Base-by-base conservation (phyloP, 2,113 vertebrate species). In the Furnarius figulus region DNA sequence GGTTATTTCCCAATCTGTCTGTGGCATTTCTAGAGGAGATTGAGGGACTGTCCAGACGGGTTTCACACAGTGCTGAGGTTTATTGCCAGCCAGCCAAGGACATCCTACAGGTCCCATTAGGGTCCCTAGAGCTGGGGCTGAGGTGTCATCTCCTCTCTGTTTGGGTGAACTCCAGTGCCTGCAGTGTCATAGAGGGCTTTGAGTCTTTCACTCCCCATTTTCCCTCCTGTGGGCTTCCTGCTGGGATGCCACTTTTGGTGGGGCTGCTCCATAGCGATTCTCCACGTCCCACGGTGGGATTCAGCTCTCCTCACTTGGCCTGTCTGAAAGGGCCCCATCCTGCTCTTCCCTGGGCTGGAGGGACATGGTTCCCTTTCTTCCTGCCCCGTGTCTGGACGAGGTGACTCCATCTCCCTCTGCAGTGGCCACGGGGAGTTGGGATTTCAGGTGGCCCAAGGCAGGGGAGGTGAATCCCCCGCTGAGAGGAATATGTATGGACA, bases 401-500 rank as follows among this genome's bases (percentile, higher is more conserved):
- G 72, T 4, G 9, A 9, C 61, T 89, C n/a, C 40, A 68, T 50
- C 67, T 79, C 39, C n/a, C 58, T 68, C 55, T 59, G 52, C 55
- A 5, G 3, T 8, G 91, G 16, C 87, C 14, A 55, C 75, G 68
- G 83, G 52, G 86, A 58, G 47, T 30, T 74, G 44, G 76, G 75
- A 78, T 74, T 95, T 93, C 95, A 81, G 94, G 89, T 89, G 87
- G 94, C 76, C 92, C 65, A 95, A 96, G 95, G 93, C 91, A 72
- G 86, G 93, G 95, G 65, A 95, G 95, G 89, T 92, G 95, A 95
- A 96, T 95, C 96, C 96, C 96, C 95, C 95, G 94, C 73, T 2
- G 11, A 25, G 37, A 96, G 87, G 96, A 97, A 97, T 96, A 95
- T 97, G 96, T 97, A 86, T 97, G 96, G 96, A 97, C 96, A 97